phyloP scores from a whole-genome alignment of 2,113 vertebrate species.

The Perccottus glenii region DNA sequence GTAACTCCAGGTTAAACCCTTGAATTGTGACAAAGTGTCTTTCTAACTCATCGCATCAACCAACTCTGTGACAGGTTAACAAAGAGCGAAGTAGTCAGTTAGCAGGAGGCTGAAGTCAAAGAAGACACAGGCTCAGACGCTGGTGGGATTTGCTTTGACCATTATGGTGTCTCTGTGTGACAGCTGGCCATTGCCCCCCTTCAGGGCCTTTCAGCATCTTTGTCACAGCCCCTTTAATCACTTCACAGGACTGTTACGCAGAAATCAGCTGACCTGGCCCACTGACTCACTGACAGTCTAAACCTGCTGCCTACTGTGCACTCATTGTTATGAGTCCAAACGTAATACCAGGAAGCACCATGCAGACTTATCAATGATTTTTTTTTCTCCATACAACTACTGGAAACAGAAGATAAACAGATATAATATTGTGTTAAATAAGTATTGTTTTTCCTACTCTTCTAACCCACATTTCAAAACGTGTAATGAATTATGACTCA shows the following conservation, averaged over 20 bases:
- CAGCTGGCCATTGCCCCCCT: slow-evolving; percentile 65
- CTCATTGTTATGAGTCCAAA: background rate
- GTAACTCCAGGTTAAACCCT: slow-evolving; percentile 38
- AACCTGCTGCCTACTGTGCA: slow-evolving; percentile 23
- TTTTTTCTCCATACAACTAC: too few species aligned
- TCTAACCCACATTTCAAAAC: too few species aligned
- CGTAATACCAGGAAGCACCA: background rate
- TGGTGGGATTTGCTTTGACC: slow-evolving; percentile 58
- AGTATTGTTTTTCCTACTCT: too few species aligned
- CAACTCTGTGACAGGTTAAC: slow-evolving; percentile 67
- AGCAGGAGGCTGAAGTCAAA: slow-evolving; percentile 66
- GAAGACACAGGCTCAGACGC: slow-evolving; percentile 55
- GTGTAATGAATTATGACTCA: too few species aligned
- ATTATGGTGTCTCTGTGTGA: slow-evolving; percentile 68
- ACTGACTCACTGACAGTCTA: slow-evolving; percentile 27
- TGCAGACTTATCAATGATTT: too few species aligned
- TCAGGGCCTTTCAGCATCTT: slow-evolving; percentile 64
- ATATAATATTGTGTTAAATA: too few species aligned
- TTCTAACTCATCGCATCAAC: slow-evolving; percentile 56
- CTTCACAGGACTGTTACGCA: slow-evolving; percentile 63
- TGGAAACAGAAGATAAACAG: too few species aligned
- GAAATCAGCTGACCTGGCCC: slow-evolving; percentile 69
- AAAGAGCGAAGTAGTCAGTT: slow-evolving; percentile 70
- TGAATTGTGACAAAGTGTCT: slow-evolving; percentile 43
- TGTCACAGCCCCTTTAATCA: slow-evolving; percentile 71